A percentile compares a stretch with the other conserved stretches of the same genome.
Evolutionary conservation across 2,113 vertebrate genomes (phyloP).

Genomic region (Onychostruthus taczanowskii): DNA sequence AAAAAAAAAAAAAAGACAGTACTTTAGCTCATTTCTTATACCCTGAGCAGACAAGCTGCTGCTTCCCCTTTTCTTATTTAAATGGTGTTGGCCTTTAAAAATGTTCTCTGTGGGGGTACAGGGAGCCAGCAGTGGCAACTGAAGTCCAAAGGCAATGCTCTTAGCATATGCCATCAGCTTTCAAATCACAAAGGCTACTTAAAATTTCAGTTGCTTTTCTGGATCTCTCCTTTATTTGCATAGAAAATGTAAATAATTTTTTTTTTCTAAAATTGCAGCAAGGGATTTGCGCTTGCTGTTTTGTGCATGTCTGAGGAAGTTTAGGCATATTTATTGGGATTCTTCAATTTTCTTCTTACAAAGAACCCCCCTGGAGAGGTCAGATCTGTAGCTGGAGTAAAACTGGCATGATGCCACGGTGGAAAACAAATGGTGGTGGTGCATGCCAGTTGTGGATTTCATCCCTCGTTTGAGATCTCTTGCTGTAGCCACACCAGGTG

Average conservation of each 20-base stretch:
- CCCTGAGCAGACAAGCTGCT: not conserved
- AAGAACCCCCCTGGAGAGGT: not conserved
- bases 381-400: not conserved
- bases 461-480: not conserved
- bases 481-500: not conserved
- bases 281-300: slow-evolving; percentile 37
- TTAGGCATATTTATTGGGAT: slow-evolving; percentile 28
- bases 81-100: slow-evolving; percentile 56
- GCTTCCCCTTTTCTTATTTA: slow-evolving; percentile 29
- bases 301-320: slow-evolving; percentile 24
- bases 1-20: not conserved
- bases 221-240: slow-evolving; percentile 48
- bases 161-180: slow-evolving; percentile 42
- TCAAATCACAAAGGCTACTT: slow-evolving; percentile 50
- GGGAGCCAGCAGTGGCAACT: slow-evolving; percentile 27
- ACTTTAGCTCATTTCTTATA: slow-evolving; percentile 9
- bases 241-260: slow-evolving; percentile 29
- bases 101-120: slow-evolving; percentile 1
- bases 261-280: slow-evolving; percentile 32
- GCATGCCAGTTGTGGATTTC: slow-evolving; percentile 7
- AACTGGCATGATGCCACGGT: not conserved
- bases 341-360: slow-evolving; percentile 42
- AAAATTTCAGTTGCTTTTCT: slow-evolving; percentile 52
- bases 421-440: not conserved
- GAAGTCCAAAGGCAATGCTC: slow-evolving; percentile 58